Evolutionary conservation across 2,113 vertebrate genomes (phyloP), one percentile per base, ranked within the genome.

Genomic region (Serilophus lunatus): DNA sequence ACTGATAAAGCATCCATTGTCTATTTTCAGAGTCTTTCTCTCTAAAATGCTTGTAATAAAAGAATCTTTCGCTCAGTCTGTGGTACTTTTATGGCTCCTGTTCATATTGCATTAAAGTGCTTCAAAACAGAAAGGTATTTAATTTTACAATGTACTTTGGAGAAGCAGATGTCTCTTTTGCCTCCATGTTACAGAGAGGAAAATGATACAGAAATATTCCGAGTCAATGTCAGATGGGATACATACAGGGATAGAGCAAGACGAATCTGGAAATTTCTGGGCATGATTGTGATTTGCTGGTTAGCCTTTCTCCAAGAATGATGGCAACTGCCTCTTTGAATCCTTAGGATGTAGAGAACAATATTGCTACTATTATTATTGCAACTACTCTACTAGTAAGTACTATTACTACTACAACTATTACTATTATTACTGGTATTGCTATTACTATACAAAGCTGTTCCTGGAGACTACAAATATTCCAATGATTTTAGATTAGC

Each of bases 91-190:
- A 75, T 78, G 63, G 56, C 25, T 88, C 42, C 42, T 61, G 45
- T 82, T 80, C 79, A 80, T 74, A 86, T 63, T 65, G 66, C 45
- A 69, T 82, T 80, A 72, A 90, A 93, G 66, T 76, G 54, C 33
- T 92, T 89, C 81, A 82, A 59, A 95, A 82, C n/a, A 60, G 72
- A 26, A 70, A 50, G 22, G 10, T 75, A 92, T 77, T 91, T 92
- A 56, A 71, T 82, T 88, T 92, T 92, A 92, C 64, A 75, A 36
- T 22, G 16, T 51, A 81, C 26, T 77, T 86, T 82, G 36, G 74
- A 61, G 77, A 84, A 92, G 65, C 65, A 95, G 64, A 86, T 82
- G 47, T 45, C 64, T 81, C 60, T 75, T 84, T 50, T 63, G 20
- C 51, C 38, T 89, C 24, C 14, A 13, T 38, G 5, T 60, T 59